Evolutionary conservation across 1,140 invertebrate genomes (phyloP).

Genomic region (Adoxophyes honmai): DNA sequence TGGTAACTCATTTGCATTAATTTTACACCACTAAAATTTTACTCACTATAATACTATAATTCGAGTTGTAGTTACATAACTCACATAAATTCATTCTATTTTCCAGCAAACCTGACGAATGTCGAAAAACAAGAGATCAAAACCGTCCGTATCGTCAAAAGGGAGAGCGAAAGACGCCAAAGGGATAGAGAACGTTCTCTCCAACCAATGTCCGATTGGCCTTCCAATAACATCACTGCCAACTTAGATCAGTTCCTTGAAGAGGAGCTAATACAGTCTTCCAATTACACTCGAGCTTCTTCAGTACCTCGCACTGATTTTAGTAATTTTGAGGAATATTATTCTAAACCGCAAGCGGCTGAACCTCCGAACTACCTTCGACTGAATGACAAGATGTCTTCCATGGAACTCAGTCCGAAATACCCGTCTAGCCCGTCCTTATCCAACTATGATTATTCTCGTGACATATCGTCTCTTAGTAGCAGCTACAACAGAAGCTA

Average conservation of each 20-base stretch:
- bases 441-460: constrained; percentile 64
- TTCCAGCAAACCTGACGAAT: constrained; percentile 84
- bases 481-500: constrained; percentile 67
- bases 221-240: constrained; percentile 50
- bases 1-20: no score
- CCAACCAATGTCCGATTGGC: constrained; percentile 71
- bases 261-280: constrained; percentile 69
- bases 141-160: constrained; percentile 95
- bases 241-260: constrained; percentile 78
- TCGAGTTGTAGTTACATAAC: no score
- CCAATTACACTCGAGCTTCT: constrained; percentile 56
- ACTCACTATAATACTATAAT: no score
- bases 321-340: constrained; percentile 58
- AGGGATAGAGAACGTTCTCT: constrained; percentile 82
- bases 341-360: constrained; percentile 38
- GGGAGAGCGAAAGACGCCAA: constrained; percentile 91
- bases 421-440: constrained; percentile 67
- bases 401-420: constrained; percentile 63
- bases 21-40: no score
- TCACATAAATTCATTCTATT: no score
- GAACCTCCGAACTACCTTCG: constrained; percentile 43
- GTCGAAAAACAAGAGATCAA: constrained; percentile 93
- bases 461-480: constrained; percentile 57
- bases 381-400: constrained; percentile 40
- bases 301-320: constrained; percentile 62